These are phyloP conservation scores for Indri indri DNA, from an alignment of 2,113 vertebrate genomes.

Conservation along the genomic window DNA sequence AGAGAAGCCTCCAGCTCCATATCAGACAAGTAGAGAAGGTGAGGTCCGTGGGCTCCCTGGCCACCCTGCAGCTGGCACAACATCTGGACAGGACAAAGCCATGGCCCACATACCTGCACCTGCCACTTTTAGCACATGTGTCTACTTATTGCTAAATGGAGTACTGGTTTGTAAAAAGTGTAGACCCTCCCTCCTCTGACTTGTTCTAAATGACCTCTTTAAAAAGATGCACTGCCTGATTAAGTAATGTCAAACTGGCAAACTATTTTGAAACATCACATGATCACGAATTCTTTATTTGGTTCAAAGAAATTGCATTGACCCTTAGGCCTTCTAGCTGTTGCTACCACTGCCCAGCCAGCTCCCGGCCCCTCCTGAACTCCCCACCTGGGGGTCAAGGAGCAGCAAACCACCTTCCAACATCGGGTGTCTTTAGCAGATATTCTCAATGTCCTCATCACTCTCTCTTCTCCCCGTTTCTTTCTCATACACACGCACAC, in stretches of 20 bases:
- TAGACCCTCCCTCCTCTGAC: neutral
- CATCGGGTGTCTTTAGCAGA: neutral
- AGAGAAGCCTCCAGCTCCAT: slow-evolving; percentile 63
- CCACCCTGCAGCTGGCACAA: slow-evolving; percentile 56
- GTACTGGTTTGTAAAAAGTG: neutral
- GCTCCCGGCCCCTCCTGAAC: neutral
- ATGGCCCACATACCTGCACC: neutral
- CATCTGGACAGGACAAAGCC: slow-evolving; percentile 69
- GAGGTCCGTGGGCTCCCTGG: neutral
- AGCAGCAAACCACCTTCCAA: neutral
- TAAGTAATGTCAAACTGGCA: neutral
- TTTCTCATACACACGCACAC: neutral
- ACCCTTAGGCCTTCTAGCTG: neutral
- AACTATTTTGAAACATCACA: slow-evolving; percentile 40
- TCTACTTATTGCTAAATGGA: neutral
- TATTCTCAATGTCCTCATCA: neutral
- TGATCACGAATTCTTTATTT: neutral
- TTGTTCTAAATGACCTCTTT: slow-evolving; percentile 32
- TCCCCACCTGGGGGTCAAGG: neutral
- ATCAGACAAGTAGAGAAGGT: slow-evolving; percentile 52
- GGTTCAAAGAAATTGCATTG: neutral
- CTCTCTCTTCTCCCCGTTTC: neutral
- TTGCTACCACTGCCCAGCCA: neutral
- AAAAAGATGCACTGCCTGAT: neutral
- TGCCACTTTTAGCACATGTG: neutral